Evolutionary conservation across 2,113 vertebrate genomes (phyloP), one percentile per base, ranked within the genome.

Genomic region (Danionella cerebrum): DNA sequence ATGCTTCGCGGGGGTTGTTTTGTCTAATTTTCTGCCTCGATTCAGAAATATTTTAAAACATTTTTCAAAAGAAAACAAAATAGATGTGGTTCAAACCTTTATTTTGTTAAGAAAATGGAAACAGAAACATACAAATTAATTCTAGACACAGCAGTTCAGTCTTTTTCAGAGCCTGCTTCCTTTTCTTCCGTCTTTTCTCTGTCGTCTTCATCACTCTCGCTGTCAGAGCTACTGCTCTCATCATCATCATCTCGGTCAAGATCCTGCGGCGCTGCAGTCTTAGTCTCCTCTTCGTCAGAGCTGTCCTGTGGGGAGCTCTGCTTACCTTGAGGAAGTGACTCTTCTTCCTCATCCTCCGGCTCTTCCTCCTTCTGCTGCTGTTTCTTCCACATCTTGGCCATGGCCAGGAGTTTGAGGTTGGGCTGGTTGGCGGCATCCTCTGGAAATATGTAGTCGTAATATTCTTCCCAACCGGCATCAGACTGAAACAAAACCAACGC

Each of bases 371-470:
- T 76, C 14, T 88, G 82, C 74, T 96, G 93, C 81, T 97, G 90
- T 72, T 92, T 96, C 85, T 98, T 99, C 96, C 96, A 99, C 76
- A 99, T 93, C 78, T 97, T 98, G 59, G 96, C 96, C 95, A 99
- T 98, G 31, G 96, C 94, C 58, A 99, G 87, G 36, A 99, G 89
- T 69, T 97, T 98, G 82, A 98, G 96, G 79, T 99, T 98, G 62
- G 96, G 96, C 67, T 97, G 96, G 82, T 98, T 99, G 71, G 96
- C 96, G 12, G 96, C 90, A 53, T 98, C 96, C 74, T 98, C 96
- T 0, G 96, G 96, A 83, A 99, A 99, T 84, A 99, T 98, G 74
- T 99, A 99, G 78, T 99, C 96, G 10, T 95, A 98, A 76, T 97
- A 98, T 59, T 99, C 96, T 78, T 98, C 96, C 96, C 96, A 99